phyloP scores from a whole-genome alignment of 2,113 vertebrate genomes.

The Equus przewalskii region DNA sequence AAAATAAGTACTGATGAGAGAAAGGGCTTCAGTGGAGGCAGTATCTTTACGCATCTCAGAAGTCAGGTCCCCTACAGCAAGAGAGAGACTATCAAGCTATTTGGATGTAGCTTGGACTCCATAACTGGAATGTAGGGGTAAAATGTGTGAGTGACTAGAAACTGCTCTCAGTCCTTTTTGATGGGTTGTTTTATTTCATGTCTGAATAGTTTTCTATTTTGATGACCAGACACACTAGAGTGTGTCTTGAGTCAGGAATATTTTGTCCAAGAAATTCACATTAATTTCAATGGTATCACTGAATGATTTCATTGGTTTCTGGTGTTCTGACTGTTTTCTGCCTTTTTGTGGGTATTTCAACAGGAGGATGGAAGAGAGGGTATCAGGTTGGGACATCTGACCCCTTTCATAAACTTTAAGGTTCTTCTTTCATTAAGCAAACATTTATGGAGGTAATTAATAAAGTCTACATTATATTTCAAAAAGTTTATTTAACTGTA shows the following conservation, averaged over 20 bases:
- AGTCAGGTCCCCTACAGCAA: not conserved
- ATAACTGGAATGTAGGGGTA: not conserved
- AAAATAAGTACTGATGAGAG: not conserved
- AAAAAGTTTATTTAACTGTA: conserved; percentile 14
- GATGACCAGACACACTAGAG: not conserved
- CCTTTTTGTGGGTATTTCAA: not conserved
- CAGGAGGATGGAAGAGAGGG: not conserved
- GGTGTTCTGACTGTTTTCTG: not conserved
- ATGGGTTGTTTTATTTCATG: not conserved
- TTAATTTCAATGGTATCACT: not conserved
- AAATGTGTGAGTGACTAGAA: not conserved
- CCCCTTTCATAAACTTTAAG: not conserved
- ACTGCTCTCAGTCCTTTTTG: not conserved
- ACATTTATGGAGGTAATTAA: not conserved
- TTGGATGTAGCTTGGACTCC: not conserved
- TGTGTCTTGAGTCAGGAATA: not conserved
- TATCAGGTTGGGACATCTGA: not conserved
- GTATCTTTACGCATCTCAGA: not conserved
- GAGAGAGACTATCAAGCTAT: not conserved
- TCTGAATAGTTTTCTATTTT: not conserved
- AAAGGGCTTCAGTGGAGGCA: not conserved
- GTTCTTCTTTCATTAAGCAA: conserved; percentile 7
- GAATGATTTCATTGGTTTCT: conserved; percentile 7
- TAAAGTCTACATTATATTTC: not conserved
- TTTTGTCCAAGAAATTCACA: not conserved